Evolutionary conservation across 2,797 vertebrate genomes (phyloP).

Genomic region (Lerista edwardsae): DNA sequence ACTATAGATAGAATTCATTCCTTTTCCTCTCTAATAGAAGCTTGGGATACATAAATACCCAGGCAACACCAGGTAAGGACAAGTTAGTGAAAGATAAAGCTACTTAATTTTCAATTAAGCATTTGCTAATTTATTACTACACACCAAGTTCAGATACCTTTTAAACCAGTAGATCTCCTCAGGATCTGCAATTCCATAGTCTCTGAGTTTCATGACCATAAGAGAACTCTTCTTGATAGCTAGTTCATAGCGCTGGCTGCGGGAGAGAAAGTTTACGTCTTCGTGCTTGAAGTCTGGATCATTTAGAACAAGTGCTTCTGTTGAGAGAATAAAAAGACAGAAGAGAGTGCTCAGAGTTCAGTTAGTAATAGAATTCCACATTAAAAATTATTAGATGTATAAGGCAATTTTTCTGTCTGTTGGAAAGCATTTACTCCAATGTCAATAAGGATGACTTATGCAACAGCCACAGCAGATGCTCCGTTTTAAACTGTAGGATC

Average conservation of each 20-base stretch:
- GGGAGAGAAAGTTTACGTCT: conserved; percentile 91
- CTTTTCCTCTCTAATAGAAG: no score
- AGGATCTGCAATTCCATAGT: conserved; percentile 90
- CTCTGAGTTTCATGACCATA: conserved; percentile 91
- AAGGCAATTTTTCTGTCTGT: neutral
- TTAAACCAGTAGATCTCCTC: conserved; percentile 94
- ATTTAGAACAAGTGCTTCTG: conserved; percentile 86
- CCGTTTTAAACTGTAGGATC: neutral
- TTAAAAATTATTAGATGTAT: neutral
- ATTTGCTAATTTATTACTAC: neutral
- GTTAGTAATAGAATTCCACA: neutral
- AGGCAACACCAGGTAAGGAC: no score
- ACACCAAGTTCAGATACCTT: conserved; percentile 78
- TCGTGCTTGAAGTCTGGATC: conserved; percentile 91
- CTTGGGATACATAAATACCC: no score
- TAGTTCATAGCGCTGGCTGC: conserved; percentile 92
- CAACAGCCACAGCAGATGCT: neutral
- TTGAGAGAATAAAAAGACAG: neutral
- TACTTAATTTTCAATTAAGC: accelerated
- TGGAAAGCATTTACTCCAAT: neutral
- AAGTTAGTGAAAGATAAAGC: neutral
- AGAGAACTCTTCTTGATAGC: conserved; percentile 89
- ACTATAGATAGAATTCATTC: no score
- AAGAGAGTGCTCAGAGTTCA: conserved; percentile 42
- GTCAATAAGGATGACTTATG: neutral